These are phyloP conservation scores for Paramisgurnus dabryanus DNA, from an alignment of 2,113 vertebrate genomes.

Conservation along the genomic window DNA sequence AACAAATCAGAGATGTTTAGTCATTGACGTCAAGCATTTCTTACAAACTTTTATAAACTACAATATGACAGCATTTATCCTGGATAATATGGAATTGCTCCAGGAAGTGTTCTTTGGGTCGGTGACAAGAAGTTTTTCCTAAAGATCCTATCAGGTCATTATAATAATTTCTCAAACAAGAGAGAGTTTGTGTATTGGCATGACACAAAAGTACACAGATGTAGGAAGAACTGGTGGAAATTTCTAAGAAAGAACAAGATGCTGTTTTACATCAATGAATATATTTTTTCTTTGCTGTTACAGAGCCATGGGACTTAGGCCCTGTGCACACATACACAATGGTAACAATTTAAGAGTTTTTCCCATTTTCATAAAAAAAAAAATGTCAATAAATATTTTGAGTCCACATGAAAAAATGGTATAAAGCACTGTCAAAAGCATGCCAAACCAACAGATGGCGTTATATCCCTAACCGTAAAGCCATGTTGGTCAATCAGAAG, in stretches of 20 bases:
- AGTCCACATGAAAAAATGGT: too few species aligned
- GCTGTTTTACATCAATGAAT: conserved; percentile 48
- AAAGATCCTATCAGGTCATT: conserved; percentile 53
- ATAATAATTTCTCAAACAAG: conserved; percentile 55
- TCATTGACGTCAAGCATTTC: background rate
- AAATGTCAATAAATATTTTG: too few species aligned
- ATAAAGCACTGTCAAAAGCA: too few species aligned
- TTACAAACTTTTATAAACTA: background rate
- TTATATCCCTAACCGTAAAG: too few species aligned
- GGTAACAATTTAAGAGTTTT: too few species aligned
- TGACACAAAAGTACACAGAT: conserved; percentile 62
- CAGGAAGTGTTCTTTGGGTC: background rate
- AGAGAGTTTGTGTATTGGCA: conserved; percentile 47
- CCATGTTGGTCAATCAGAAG: too few species aligned
- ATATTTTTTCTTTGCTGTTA: conserved; percentile 51
- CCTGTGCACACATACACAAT: too few species aligned
- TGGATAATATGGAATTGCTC: background rate
- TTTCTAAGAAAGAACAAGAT: background rate
- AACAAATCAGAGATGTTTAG: background rate
- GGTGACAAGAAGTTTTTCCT: background rate
- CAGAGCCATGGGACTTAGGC: conserved; percentile 3
- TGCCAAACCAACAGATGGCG: too few species aligned
- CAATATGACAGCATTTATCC: background rate
- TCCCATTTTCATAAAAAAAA: too few species aligned
- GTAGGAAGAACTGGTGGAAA: conserved; percentile 40